Base-by-base conservation (phyloP, 1,140 invertebrate species). In the Rhyzopertha dominica region DNA sequence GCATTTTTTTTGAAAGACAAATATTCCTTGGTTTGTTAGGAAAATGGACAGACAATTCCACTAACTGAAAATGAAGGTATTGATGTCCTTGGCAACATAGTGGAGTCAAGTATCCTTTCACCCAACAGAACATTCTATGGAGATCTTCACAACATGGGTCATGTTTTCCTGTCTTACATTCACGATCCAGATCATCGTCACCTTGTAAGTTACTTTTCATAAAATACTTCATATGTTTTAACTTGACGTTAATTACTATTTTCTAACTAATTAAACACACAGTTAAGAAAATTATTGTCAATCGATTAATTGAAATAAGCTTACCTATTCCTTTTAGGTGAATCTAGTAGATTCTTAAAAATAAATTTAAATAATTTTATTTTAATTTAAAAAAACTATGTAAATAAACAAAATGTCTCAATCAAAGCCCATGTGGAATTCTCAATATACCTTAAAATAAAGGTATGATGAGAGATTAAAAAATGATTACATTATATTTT, bases 131-230 rank as follows among this genome's bases (percentile, higher is more conserved):
- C 59, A 12, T 72, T 72, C 54, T 80, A 80, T 56, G 79, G 78
- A 0, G 70, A 76, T 55, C 48, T 79, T 12, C 79, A 81, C 54
- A 79, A 79, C 59, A 68, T 73, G 65, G 74, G 73, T 0, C 78
- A 80, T 55, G 61, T 76, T 10, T 63, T 73, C 47, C 70, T 79
- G 44, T 69, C 70, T 0, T 73, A 71, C 47, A 56, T 69, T 7
- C 77, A 80, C 51, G 79, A 80, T 46, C 78, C 78, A 12, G 73
- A 77, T 37, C 45, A 58, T 18, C 51, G 53, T 25, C 74, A 74
- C 55, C 59, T 78, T 65, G 74, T 76, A 58, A 62, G 53, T 28
- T 9, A 14, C 16, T 29, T 22, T 9, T 38, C 7, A n/a, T 13
- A 23, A 25, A 38, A 22, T 12, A 13, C 13, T 22, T 23, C 4